Base-by-base conservation (phyloP, 2,113 vertebrate genomes). In the Platycercus adscitus region DNA sequence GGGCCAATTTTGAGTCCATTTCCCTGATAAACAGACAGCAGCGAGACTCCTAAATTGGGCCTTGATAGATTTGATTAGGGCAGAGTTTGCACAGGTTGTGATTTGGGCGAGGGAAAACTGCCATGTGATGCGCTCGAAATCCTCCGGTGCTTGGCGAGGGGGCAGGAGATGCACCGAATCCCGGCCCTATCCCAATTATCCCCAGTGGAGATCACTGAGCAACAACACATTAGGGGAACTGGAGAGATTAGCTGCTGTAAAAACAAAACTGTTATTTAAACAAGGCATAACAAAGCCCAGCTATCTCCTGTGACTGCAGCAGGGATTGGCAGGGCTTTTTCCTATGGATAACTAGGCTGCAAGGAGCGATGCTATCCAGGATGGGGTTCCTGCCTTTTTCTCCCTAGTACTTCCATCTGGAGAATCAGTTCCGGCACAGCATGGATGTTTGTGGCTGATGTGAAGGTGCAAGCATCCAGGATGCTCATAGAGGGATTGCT, bases 61-160 rank as follows among this genome's bases (percentile, higher is more conserved):
- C 97, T 96, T 97, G 97, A 96, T 97, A 96, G 97, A 98, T 98
- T 97, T 97, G 97, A 98, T 97, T 97, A 97, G 90, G 86, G 95
- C 96, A 97, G 96, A 94, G 94, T 96, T 97, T 97, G 97, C 94
- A 95, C 97, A 97, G 97, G 98, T 97, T 96, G 97, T 95, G 95
- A 97, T 98, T 98, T 96, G 96, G 97, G 96, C 65, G 24, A 84
- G 94, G 84, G 84, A 88, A 92, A 97, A 95, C 96, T 60, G 92
- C 95, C n/a, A 81, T 93, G 86, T 26, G 70, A 95, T 56, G 95
- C 71, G 87, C 91, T 98, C 35, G 5, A 95, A 97, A 97, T 83
- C 95, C 96, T 93, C 15, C 0, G 0, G 81, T 1, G 24, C 46
- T n/a, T n/a, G 65, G 17, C 0, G 25, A 88, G 75, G 56, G 33